Evolutionary conservation across 92 coral and sea anemone species (phyloP).

Genomic region (Scolanthus callimorphus): DNA sequence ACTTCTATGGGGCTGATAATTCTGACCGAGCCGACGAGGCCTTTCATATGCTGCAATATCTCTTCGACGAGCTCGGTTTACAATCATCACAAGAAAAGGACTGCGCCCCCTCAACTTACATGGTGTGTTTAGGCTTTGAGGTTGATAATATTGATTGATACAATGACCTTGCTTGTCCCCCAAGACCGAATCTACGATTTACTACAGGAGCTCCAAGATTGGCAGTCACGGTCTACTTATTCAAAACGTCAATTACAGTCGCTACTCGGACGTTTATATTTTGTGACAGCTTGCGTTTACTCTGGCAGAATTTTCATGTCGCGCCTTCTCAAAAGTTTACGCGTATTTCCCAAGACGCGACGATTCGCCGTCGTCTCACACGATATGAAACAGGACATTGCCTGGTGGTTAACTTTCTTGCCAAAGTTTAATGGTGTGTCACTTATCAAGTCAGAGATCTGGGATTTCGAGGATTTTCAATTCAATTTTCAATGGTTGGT

Average conservation of each 20-base stretch:
- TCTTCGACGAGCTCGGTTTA: constrained; percentile 2
- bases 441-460: constrained; percentile 9
- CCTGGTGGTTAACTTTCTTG: constrained; percentile 19
- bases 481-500: constrained; percentile 2
- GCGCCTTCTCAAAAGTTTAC: constrained; percentile 1
- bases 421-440: constrained; percentile 10
- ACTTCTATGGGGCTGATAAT: background rate
- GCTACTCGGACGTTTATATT: constrained; percentile 12
- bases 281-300: constrained; percentile 17
- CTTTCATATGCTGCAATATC: background rate
- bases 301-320: constrained; percentile 18
- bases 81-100: background rate
- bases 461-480: constrained; percentile 8
- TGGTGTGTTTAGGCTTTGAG: constrained; percentile 3
- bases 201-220: background rate
- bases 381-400: constrained; percentile 10
- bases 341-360: background rate
- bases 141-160: no score
- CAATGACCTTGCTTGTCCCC: no score
- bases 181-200: no score
- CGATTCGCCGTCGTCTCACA: background rate
- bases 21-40: background rate
- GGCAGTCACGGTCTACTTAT: constrained; percentile 6
- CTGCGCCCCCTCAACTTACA: background rate
- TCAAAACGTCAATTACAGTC: constrained; percentile 6